A percentile compares a stretch with the other conserved stretches of the same genome.
phyloP scores from a whole-genome alignment of 2,888 invertebrate genomes.

The Pherbina coryleti region DNA sequence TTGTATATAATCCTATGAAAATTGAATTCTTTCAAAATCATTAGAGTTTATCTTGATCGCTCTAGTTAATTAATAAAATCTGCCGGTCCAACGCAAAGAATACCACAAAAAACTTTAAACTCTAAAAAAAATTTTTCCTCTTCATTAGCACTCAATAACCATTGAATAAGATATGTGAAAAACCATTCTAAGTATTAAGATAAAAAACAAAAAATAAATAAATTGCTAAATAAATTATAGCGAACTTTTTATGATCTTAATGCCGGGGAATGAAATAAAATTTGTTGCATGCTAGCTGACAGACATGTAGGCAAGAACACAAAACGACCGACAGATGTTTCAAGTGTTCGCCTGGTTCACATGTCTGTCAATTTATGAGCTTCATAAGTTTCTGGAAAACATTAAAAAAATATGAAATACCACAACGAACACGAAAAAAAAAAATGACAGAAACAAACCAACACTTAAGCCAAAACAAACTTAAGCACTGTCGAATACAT shows the following conservation, averaged over 20 bases:
- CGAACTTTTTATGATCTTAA: constrained; percentile 3
- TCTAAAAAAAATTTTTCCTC: not conserved
- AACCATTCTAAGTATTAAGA: not conserved
- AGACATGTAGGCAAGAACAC: not conserved
- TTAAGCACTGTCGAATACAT: not conserved
- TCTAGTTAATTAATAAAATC: no score
- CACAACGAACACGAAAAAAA: not conserved
- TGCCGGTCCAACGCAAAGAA: not conserved
- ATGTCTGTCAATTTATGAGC: constrained; percentile 31
- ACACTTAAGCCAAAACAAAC: constrained; percentile 27
- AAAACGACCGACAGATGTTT: not conserved
- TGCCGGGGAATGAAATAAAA: not conserved
- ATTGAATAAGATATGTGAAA: not conserved
- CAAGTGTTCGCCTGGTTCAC: constrained; percentile 23
- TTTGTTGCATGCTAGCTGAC: constrained; percentile 6
- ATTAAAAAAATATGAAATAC: constrained; percentile 9
- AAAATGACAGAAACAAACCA: not conserved
- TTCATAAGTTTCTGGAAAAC: constrained; percentile 36
- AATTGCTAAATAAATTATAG: not conserved
- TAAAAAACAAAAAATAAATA: not conserved
- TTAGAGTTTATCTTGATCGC: no score
- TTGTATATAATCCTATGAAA: no score
- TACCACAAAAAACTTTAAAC: not conserved
- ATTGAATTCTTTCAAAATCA: no score
- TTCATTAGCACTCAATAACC: constrained; percentile 24